A percentile compares a stretch with the other conserved stretches of the same genome.
Conservation (phyloP, 2,888 invertebrate species). For the Ecliptopera silaceata region DNA sequence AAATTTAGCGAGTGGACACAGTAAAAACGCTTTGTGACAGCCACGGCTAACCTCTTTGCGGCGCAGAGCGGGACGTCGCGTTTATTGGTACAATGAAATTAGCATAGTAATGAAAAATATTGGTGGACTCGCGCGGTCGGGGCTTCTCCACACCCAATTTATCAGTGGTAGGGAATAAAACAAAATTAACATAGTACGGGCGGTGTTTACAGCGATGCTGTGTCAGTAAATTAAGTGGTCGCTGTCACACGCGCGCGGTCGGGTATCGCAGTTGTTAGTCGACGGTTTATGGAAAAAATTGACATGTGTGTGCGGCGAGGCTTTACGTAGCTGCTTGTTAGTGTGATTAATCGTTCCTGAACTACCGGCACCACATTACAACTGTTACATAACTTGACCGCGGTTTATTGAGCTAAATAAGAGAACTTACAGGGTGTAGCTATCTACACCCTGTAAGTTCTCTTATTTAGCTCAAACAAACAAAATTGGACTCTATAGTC, state of each 20-base stretch:
- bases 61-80: conserved; percentile 59
- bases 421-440: no score
- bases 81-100: conserved; percentile 81
- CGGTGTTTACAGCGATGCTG: conserved; percentile 40
- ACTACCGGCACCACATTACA: conserved; percentile 1
- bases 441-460: no score
- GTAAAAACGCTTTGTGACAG: conserved; percentile 56
- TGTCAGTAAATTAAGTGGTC: conserved; percentile 48
- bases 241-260: conserved; percentile 41
- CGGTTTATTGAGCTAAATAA: not conserved
- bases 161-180: conserved; percentile 58
- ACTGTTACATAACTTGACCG: not conserved
- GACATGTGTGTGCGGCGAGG: conserved; percentile 21
- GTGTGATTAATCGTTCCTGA: conserved; percentile 17
- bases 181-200: conserved; percentile 51
- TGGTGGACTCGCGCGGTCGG: conserved; percentile 58
- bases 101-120: conserved; percentile 83
- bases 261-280: conserved; percentile 33
- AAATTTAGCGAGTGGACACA: conserved; percentile 71
- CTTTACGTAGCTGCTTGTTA: conserved; percentile 31
- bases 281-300: conserved; percentile 27
- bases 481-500: no score
- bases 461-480: no score
- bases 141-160: conserved; percentile 59
- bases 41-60: conserved; percentile 74